Evolutionary conservation across 2,113 vertebrate species (phyloP), one percentile per base, ranked within the genome.

Genomic region (Elanoides forficatus): DNA sequence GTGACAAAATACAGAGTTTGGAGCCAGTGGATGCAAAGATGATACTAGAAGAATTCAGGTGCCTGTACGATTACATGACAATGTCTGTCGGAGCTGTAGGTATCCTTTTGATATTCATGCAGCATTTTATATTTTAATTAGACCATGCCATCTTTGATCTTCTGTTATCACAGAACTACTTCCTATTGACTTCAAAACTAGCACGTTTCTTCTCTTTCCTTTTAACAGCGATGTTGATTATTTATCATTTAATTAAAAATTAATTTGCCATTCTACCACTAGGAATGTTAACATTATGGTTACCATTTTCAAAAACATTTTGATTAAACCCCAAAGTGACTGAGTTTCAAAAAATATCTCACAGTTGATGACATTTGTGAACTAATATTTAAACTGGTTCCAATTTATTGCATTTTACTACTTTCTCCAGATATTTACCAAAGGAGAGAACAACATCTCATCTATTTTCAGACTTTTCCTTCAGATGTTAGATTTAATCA

Each of bases 111-210:
- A 93, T 81, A 87, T 89, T 84, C 60, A 71, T 65, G 30, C 47
- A 50, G n/a, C 7, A 88, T 81, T 93, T 96, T 93, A 78, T 87
- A 67, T 94, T 93, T 95, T 96, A 95, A 95, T 89, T 87, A 94
- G 89, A 86, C 15, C 11, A 36, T 52, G 43, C 34, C 40, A 84
- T 81, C 86, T 75, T 87, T 94, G 65, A 85, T 94, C 81, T 87
- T 73, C 47, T 79, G 45, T 79, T 91, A 84, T 43, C 43, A 86
- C n/a, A 75, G 71, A 89, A 83, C 20, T 81, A 29, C 67, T 87
- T 84, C 38, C 60, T 71, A 71, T 79, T 4, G 8, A 74, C 60
- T 81, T 72, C 27, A 89, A 79, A 94, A 81, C 59, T 42, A 91
- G 63, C 50, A 53, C 2, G 3, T 96, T 91, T 93, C 68, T 83